A percentile compares a stretch with the other conserved stretches of the same genome.
Evolutionary conservation across 2,888 invertebrate genomes (phyloP).

Genomic region (Odontothrips loti): DNA sequence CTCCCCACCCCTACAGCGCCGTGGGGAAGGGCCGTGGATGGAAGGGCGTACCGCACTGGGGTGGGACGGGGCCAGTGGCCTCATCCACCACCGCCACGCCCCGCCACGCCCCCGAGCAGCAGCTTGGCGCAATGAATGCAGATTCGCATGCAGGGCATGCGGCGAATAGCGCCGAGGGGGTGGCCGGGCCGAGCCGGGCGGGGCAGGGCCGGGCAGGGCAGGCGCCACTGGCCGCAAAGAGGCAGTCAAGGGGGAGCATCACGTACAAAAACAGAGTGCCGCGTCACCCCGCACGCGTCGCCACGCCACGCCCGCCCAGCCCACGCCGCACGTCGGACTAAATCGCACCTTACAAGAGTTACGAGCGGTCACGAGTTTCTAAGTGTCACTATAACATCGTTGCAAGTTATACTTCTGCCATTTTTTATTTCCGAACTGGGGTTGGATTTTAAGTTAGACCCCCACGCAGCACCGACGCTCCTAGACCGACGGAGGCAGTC

Average conservation of each 20-base stretch:
- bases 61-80: background rate
- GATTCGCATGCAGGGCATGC: conserved; percentile 4
- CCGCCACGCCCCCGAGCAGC: background rate
- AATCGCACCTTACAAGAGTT: too few relatives aligned
- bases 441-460: background rate
- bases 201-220: background rate
- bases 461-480: too few relatives aligned
- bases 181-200: background rate
- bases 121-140: background rate
- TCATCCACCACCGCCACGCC: background rate
- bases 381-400: too few relatives aligned
- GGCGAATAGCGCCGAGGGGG: background rate
- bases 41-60: background rate
- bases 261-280: too few relatives aligned
- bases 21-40: background rate
- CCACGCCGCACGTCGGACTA: too few relatives aligned
- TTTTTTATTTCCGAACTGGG: background rate
- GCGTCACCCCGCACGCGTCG: too few relatives aligned
- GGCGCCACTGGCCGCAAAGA: background rate
- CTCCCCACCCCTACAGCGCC: too few relatives aligned
- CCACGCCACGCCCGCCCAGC: too few relatives aligned
- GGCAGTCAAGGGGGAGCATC: too few relatives aligned
- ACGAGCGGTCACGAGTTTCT: too few relatives aligned
- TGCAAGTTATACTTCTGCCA: background rate
- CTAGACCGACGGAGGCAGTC: background rate